phyloP scores from a whole-genome alignment of 2,888 invertebrate species.

The Andrena chrysosceles region DNA sequence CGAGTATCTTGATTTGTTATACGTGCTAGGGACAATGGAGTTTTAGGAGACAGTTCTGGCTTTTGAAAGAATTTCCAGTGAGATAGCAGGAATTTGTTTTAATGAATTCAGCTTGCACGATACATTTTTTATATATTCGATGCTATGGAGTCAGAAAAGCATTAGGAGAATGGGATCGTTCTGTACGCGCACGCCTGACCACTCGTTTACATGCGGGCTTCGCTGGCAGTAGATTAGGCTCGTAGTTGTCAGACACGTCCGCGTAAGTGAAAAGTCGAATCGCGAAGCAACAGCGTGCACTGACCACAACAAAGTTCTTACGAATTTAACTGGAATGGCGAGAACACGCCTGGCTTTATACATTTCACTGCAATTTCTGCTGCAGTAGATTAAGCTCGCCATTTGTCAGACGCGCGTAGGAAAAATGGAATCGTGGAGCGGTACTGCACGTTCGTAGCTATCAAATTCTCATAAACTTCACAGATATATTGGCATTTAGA shows the following conservation, averaged over 20 bases:
- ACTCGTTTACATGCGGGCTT: neutral
- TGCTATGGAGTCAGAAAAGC: neutral
- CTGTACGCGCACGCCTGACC: neutral
- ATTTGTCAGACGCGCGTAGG: no score
- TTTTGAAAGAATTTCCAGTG: no score
- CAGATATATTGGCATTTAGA: neutral
- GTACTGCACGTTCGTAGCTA: no score
- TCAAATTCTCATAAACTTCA: neutral
- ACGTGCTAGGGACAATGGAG: no score
- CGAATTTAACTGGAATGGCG: no score
- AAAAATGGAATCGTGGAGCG: no score
- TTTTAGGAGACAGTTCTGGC: neutral
- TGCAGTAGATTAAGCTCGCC: no score
- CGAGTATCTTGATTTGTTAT: neutral
- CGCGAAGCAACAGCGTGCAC: neutral
- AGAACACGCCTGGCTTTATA: no score
- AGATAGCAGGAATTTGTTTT: neutral
- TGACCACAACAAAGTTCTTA: no score
- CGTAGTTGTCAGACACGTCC: slow-evolving; percentile 9
- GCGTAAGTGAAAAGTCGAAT: neutral
- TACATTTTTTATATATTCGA: neutral
- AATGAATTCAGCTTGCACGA: neutral
- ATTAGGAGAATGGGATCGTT: slow-evolving; percentile 6
- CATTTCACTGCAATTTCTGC: no score
- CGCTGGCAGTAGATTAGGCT: slow-evolving; percentile 37